These are phyloP conservation scores for Salarias fasciatus DNA, from an alignment of 2,797 vertebrate species.

Conservation along the genomic window DNA sequence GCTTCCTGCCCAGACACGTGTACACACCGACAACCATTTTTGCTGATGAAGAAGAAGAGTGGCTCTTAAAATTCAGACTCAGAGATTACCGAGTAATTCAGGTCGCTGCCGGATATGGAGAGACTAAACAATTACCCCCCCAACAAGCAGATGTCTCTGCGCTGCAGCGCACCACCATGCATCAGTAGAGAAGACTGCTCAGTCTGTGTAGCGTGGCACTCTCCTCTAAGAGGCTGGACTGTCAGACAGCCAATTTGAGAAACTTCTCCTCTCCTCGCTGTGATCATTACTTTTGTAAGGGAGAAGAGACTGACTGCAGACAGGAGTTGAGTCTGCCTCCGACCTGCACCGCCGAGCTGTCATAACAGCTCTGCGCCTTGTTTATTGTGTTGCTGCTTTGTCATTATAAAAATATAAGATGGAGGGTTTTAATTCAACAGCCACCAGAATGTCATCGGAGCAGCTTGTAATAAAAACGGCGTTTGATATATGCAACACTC, in stretches of 20 bases:
- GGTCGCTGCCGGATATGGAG: slow-evolving; percentile 54
- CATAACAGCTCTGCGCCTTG: slow-evolving; percentile 3
- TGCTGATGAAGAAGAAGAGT: slow-evolving; percentile 22
- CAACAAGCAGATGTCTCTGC: slow-evolving; percentile 66
- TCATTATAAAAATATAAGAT: slow-evolving; percentile 1
- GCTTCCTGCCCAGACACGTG: slow-evolving; percentile 2
- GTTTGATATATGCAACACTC: background rate
- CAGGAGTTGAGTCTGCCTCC: slow-evolving; percentile 5
- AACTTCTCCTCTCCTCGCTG: slow-evolving; percentile 46
- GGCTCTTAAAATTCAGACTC: slow-evolving; percentile 34
- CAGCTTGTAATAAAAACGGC: background rate
- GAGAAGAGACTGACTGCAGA: slow-evolving; percentile 26
- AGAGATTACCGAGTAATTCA: slow-evolving; percentile 65
- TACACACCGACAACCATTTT: background rate
- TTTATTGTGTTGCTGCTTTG: background rate
- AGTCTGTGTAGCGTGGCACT: slow-evolving; percentile 41
- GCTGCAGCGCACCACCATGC: slow-evolving; percentile 42
- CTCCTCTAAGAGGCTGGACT: slow-evolving; percentile 48
- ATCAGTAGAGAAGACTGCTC: slow-evolving; percentile 50
- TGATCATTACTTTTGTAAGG: slow-evolving; percentile 49
- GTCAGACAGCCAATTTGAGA: slow-evolving; percentile 65
- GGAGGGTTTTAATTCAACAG: background rate
- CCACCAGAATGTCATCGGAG: no score
- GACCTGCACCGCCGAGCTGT: slow-evolving; percentile 29
- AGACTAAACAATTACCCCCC: slow-evolving; percentile 60